Evolutionary conservation across 2,797 vertebrate genomes (phyloP).

Genomic region (Parauchenoglanis ngamensis): DNA sequence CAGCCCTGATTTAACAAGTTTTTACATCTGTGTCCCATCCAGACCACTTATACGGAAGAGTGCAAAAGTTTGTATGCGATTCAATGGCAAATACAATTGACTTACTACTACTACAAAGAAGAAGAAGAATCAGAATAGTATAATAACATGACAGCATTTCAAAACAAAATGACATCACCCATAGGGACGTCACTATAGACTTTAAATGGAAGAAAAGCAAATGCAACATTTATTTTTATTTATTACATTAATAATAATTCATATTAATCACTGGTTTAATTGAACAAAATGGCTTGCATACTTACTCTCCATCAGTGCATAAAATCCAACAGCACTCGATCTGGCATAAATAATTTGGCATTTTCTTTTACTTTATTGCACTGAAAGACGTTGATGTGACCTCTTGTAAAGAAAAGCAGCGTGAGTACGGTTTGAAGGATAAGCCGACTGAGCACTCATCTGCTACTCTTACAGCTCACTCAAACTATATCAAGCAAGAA

Average conservation of each 20-base stretch:
- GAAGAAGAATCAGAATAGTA: not conserved
- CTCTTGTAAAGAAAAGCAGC: not conserved
- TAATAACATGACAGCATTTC: not conserved
- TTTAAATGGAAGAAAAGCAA: not conserved
- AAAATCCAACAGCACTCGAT: not conserved
- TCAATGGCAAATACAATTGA: not conserved
- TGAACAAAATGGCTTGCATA: not conserved
- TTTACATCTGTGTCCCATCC: not conserved
- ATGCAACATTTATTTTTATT: too few species aligned
- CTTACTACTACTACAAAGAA: not conserved
- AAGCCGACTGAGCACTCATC: not conserved
- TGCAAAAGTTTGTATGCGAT: not conserved
- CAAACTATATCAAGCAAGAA: not conserved
- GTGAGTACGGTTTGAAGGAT: not conserved
- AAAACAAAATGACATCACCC: not conserved
- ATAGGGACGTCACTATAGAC: not conserved
- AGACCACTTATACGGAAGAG: not conserved
- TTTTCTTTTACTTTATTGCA: not conserved
- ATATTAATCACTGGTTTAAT: not conserved
- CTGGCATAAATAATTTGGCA: not conserved
- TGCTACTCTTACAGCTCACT: not conserved
- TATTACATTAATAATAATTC: not conserved
- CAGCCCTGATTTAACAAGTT: conserved; percentile 7
- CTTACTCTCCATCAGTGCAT: not conserved
- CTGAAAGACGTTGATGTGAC: not conserved